Conservation (phyloP, 2,888 invertebrate species). For the Spatulosminthurus flaviceps region DNA sequence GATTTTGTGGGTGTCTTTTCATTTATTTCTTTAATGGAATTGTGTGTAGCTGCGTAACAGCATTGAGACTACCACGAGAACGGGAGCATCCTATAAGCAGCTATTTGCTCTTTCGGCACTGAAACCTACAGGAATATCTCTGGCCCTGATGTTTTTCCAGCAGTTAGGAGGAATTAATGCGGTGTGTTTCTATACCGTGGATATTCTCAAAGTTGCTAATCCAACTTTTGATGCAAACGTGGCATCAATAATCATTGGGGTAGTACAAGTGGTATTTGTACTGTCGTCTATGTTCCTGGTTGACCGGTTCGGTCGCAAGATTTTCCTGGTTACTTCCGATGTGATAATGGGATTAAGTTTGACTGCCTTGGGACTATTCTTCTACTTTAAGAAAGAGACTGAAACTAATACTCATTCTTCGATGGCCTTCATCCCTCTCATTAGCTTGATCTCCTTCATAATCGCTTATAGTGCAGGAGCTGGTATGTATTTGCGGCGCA, state of each 20-base stretch:
- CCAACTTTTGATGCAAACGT: conserved; percentile 69
- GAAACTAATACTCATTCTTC: conserved; percentile 49
- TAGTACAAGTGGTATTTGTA: conserved; percentile 71
- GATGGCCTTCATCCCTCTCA: conserved; percentile 79
- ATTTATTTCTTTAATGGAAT: neutral
- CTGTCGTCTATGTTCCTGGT: conserved; percentile 72
- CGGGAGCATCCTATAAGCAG: neutral
- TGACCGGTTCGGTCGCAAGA: conserved; percentile 82
- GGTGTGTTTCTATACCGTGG: conserved; percentile 79
- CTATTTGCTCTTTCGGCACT: conserved; percentile 66
- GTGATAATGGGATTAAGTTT: conserved; percentile 77
- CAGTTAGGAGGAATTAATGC: conserved; percentile 78
- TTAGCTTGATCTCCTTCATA: conserved; percentile 79
- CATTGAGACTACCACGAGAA: conserved; percentile 34
- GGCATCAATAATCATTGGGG: conserved; percentile 71
- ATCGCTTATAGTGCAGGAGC: conserved; percentile 73
- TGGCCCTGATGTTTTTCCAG: conserved; percentile 85
- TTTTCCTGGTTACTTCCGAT: conserved; percentile 80
- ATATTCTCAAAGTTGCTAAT: conserved; percentile 80
- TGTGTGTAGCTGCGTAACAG: conserved; percentile 45
- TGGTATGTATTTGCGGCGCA: no score
- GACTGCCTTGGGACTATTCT: conserved; percentile 77
- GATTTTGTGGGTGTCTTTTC: no score
- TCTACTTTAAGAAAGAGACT: conserved; percentile 68
- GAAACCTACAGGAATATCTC: conserved; percentile 77